Evolutionary conservation across 2,888 invertebrate species (phyloP).

Genomic region (Neelides folsomi): DNA sequence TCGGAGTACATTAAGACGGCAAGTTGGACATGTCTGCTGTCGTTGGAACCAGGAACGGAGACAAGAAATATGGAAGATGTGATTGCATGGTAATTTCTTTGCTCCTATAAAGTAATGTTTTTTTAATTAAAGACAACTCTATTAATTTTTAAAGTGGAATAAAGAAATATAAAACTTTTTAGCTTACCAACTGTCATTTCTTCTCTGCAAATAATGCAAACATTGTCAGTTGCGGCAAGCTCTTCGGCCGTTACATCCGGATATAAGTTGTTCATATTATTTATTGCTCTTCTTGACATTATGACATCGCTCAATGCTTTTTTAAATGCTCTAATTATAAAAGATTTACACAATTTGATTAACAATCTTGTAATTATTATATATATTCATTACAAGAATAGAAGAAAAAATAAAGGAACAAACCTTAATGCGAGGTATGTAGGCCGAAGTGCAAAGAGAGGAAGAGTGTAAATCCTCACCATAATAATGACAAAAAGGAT

Average conservation of each 20-base stretch:
- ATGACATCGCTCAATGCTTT: conserved; percentile 96
- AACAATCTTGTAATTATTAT: background rate
- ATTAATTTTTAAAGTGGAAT: too few relatives aligned
- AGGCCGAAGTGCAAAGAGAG: conserved; percentile 93
- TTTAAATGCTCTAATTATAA: conserved; percentile 65
- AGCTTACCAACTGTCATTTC: conserved; percentile 56
- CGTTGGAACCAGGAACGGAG: conserved; percentile 98
- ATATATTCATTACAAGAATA: background rate
- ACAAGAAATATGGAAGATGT: conserved; percentile 97
- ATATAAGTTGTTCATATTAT: conserved; percentile 95
- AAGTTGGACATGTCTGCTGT: conserved; percentile 99
- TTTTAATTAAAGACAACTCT: too few relatives aligned
- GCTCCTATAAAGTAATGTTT: conserved; percentile 57
- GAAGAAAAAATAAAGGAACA: conserved; percentile 29
- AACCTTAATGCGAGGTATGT: conserved; percentile 97
- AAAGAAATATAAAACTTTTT: too few relatives aligned
- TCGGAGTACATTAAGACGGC: conserved; percentile 70
- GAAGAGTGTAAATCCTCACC: conserved; percentile 93
- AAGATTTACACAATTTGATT: background rate
- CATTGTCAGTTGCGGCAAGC: conserved; percentile 81
- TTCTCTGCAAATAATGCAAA: conserved; percentile 95
- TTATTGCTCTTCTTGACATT: conserved; percentile 85
- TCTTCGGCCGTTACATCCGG: conserved; percentile 91
- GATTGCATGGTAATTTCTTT: conserved; percentile 96
- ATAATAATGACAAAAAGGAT: conserved; percentile 86